A percentile compares a stretch with the other conserved stretches of the same genome.
Conservation (phyloP, 1,140 invertebrate genomes). For the Solenopsis fugax region DNA sequence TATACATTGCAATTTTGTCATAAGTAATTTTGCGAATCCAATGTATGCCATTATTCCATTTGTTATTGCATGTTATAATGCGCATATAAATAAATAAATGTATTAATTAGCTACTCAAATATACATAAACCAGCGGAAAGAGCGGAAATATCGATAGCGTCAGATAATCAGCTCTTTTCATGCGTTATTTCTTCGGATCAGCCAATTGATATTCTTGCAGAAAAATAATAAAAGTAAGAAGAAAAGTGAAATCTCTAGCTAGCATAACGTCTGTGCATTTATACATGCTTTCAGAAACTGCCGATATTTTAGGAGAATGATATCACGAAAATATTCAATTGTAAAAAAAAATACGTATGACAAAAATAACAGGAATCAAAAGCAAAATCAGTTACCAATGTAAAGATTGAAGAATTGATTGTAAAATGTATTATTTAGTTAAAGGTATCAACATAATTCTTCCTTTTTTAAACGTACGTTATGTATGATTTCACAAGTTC, state of each 20-base stretch:
- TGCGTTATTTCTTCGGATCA: not conserved
- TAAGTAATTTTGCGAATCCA: slow-evolving; percentile 40
- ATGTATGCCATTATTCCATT: slow-evolving; percentile 49
- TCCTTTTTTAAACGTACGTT: not conserved
- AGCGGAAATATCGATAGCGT: slow-evolving; percentile 34
- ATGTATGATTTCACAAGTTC: not conserved
- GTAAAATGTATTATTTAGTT: too few species aligned
- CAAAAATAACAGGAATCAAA: not conserved
- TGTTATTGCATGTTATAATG: slow-evolving; percentile 53
- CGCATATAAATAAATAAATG: slow-evolving; percentile 48
- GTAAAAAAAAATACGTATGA: not conserved
- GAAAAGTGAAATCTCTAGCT: not conserved
- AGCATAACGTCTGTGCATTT: not conserved
- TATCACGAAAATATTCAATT: not conserved
- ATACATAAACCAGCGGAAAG: slow-evolving; percentile 33
- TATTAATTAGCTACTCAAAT: slow-evolving; percentile 52
- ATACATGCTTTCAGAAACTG: not conserved
- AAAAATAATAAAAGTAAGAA: not conserved
- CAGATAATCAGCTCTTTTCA: slow-evolving; percentile 20
- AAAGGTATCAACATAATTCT: too few species aligned
- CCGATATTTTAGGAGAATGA: not conserved
- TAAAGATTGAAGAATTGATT: too few species aligned
- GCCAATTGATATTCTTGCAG: not conserved
- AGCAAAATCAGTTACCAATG: not conserved
- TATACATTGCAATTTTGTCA: slow-evolving; percentile 50